Conservation (phyloP, 2,113 vertebrate genomes). For the Oophaga pumilio region DNA sequence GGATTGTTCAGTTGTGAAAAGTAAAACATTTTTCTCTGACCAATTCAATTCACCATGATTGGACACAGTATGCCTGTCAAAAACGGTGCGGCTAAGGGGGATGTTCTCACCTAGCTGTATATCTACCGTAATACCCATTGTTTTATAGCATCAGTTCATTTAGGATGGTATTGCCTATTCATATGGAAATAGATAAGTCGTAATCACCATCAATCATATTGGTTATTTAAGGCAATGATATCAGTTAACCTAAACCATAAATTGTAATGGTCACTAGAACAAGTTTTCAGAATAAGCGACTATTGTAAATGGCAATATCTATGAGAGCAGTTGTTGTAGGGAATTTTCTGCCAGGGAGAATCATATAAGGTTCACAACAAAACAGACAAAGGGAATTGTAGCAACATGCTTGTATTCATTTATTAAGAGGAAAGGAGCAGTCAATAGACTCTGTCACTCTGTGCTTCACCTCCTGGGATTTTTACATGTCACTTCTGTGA, state of each 20-base stretch:
- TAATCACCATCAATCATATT: too few species aligned
- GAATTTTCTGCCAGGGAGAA: background rate
- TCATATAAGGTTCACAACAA: background rate
- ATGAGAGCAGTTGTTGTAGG: background rate
- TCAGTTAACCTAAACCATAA: background rate
- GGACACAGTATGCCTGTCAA: too few species aligned
- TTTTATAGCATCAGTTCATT: too few species aligned
- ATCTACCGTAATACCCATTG: too few species aligned
- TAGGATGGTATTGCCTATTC: too few species aligned
- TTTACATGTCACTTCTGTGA: constrained; percentile 4
- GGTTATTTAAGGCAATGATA: too few species aligned
- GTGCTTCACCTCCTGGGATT: background rate
- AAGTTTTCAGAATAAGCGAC: background rate
- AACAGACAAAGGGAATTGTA: background rate
- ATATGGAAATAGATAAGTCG: too few species aligned
- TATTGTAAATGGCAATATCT: background rate
- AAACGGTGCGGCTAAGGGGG: too few species aligned
- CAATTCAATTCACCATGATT: too few species aligned
- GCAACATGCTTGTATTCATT: background rate
- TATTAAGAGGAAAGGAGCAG: background rate
- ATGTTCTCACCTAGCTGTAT: too few species aligned
- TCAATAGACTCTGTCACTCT: background rate
- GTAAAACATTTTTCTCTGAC: too few species aligned
- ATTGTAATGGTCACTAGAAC: background rate
- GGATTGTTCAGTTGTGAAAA: too few species aligned